Evolutionary conservation across 2,888 invertebrate genomes (phyloP).

Genomic region (Tetranychus piercei): DNA sequence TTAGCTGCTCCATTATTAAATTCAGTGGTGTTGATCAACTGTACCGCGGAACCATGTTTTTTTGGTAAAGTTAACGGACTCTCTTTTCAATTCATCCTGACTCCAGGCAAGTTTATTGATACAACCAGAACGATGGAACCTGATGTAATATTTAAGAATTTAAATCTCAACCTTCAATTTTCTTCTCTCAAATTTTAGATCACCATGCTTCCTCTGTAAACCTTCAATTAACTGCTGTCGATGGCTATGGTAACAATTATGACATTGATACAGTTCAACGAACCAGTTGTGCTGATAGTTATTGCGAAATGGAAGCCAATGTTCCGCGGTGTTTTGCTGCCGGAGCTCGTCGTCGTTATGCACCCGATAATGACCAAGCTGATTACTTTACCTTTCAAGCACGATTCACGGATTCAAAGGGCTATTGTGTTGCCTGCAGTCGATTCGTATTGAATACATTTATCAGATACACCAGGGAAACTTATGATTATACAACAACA

Average conservation of each 20-base stretch:
- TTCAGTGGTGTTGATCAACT: slow-evolving; percentile 2
- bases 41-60: slow-evolving; percentile 3
- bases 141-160: neutral
- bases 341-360: neutral
- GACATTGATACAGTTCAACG: neutral
- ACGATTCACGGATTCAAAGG: neutral
- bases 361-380: neutral
- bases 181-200: neutral
- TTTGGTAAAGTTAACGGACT: slow-evolving; percentile 6
- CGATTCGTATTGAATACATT: neutral
- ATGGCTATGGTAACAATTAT: neutral
- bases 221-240: neutral
- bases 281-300: neutral
- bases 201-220: neutral
- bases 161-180: neutral
- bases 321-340: slow-evolving; percentile 5
- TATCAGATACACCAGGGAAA: neutral
- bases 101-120: neutral
- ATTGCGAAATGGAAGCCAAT: slow-evolving; percentile 1
- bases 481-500: neutral
- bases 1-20: neutral
- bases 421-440: neutral
- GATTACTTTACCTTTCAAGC: neutral
- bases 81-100: neutral
- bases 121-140: neutral